Percentiles rank a stretch among this genome's conserved stretches.
Conservation (phyloP, 2,888 invertebrate species). For the Griposia aprilina region DNA sequence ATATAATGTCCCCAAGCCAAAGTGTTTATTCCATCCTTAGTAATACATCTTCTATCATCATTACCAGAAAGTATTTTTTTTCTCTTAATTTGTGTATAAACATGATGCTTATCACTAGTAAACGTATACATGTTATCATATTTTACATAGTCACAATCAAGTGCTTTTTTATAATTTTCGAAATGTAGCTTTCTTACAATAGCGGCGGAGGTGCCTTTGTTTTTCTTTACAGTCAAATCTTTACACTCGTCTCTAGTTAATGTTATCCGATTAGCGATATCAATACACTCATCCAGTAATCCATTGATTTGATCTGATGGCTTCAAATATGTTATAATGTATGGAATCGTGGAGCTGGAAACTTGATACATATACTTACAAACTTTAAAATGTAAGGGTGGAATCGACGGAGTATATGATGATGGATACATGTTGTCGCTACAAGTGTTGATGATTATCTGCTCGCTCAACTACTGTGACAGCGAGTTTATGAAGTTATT, state of each 20-base stretch:
- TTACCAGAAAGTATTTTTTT: no score
- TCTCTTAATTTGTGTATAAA: no score
- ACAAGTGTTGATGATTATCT: neutral
- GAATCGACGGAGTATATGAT: constrained; percentile 5
- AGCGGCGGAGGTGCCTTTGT: no score
- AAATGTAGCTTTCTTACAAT: no score
- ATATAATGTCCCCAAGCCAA: no score
- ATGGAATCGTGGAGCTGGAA: neutral
- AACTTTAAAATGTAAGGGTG: neutral
- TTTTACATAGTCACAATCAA: no score
- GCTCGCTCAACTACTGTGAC: neutral
- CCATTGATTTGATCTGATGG: constrained; percentile 1
- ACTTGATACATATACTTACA: constrained; percentile 3
- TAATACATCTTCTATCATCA: no score
- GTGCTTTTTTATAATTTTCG: no score
- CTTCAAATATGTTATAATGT: constrained; percentile 16
- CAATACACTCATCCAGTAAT: constrained; percentile 9
- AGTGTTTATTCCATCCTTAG: no score
- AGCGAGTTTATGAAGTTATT: constrained; percentile 9
- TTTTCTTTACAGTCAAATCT: no score
- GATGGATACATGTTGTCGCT: neutral
- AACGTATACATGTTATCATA: no score
- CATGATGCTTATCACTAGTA: no score
- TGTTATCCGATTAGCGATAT: constrained; percentile 7
- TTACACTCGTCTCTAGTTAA: constrained; percentile 7